A percentile compares a stretch with the other conserved stretches of the same genome.
These are phyloP conservation scores for Neoarius graeffei DNA, from an alignment of 2,113 vertebrate genomes.

Conservation along the genomic window DNA sequence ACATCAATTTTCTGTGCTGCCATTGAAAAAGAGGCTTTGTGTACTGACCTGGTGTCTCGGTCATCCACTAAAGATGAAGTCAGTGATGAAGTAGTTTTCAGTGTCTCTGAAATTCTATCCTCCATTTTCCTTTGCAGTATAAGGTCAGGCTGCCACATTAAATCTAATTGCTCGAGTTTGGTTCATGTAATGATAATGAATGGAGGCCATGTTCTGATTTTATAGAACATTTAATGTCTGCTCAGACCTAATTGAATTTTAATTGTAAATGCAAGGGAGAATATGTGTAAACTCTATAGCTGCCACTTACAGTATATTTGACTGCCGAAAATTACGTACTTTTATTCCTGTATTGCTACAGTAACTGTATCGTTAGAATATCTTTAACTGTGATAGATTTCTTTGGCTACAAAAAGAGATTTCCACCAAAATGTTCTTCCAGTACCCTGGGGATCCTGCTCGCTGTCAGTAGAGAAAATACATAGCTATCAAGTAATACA, in stretches of 20 bases:
- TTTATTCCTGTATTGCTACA: neutral
- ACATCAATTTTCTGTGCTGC: neutral
- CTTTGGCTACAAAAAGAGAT: neutral
- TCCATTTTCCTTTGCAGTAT: slow-evolving; percentile 50
- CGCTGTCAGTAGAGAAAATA: slow-evolving; percentile 15
- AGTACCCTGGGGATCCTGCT: neutral
- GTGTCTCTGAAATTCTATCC: neutral
- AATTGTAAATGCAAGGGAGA: neutral
- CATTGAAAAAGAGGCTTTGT: neutral
- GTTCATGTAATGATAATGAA: slow-evolving; percentile 56
- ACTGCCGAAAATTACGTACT: neutral
- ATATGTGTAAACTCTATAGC: neutral
- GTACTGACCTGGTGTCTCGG: neutral
- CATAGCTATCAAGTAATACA: neutral
- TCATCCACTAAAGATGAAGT: slow-evolving; percentile 15
- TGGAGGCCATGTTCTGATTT: slow-evolving; percentile 33
- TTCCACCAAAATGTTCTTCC: neutral
- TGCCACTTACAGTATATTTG: neutral
- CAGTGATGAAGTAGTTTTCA: slow-evolving; percentile 21
- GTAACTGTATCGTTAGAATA: neutral
- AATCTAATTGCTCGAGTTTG: slow-evolving; percentile 58
- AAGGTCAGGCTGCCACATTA: slow-evolving; percentile 60
- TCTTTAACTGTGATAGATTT: neutral
- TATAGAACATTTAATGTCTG: slow-evolving; percentile 34
- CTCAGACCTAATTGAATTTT: slow-evolving; percentile 38